These are phyloP conservation scores for human (Homo sapiens) DNA, from an alignment of 2,113 vertebrate species.

Conservation along the genomic window GRCh38 chr5:9718501-9719000, in stretches of 20 bases:
- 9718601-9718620: too few species aligned
- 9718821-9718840: neutral
- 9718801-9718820: neutral
- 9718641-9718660: neutral
- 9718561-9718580: too few species aligned
- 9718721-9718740: neutral
- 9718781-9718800: neutral
- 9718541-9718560: too few species aligned
- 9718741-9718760: too few species aligned
- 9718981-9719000: neutral
- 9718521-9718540: too few species aligned
- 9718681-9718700: neutral
- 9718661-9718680: neutral
- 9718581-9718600: too few species aligned
- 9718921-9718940: neutral
- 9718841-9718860: neutral
- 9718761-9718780: too few species aligned
- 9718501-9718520: too few species aligned
- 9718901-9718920: neutral
- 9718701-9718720: neutral
- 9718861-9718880: neutral
- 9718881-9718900: neutral
- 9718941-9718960: neutral
- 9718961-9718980: neutral
- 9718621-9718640: too few species aligned